Base-by-base conservation (phyloP, 2,888 invertebrate genomes). In the Erebia ligea region DNA sequence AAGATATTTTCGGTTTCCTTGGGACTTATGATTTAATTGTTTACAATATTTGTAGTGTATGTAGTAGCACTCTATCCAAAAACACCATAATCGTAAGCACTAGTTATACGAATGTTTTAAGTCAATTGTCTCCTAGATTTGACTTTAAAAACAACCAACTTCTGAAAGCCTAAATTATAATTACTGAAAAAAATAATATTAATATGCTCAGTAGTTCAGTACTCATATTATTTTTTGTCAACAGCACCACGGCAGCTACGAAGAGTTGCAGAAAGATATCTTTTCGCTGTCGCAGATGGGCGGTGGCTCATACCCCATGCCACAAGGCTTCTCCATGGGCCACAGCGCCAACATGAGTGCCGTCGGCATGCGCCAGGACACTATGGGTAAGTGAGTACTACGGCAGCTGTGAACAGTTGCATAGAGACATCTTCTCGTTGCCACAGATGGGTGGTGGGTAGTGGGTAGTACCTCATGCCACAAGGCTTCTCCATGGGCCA, bases 401-500 rank as follows among this genome's bases (percentile, higher is more conserved):
- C 45, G 11, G 13, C 13, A 45, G 3, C 45, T 45, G 11, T 45
- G 2, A 11, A 11, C 11, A 1, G 4, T 45, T 45, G 45, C 11
- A 45, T 1, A 45, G 45, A 45, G 3, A 45, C 13, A 13, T 93
- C 77, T 93, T 92, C 85, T 93, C 91, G 74, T 82, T 91, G 75
- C 95, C 95, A 58, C 96, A 98, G 96, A 98, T 98, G 98, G 97
- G 97, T 71, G 96, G 34, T 34, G 13, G 48, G 15, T 21, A 15
- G 97, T 62, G 96, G 97, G 83, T 97, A 98, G 64, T 98, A 98
- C 89, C 98, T 98, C 66, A 98, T 98, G 97, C 97, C 97, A 25
- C 98, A 98, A 88, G 98, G 98, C 63, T 99, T 98, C 93, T 97
- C 98, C 74, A 98, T 98, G 98, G 96, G 98, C 64, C 98, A 98